Base-by-base conservation (phyloP, 2,797 vertebrate species). In the Galago senegalensis region DNA sequence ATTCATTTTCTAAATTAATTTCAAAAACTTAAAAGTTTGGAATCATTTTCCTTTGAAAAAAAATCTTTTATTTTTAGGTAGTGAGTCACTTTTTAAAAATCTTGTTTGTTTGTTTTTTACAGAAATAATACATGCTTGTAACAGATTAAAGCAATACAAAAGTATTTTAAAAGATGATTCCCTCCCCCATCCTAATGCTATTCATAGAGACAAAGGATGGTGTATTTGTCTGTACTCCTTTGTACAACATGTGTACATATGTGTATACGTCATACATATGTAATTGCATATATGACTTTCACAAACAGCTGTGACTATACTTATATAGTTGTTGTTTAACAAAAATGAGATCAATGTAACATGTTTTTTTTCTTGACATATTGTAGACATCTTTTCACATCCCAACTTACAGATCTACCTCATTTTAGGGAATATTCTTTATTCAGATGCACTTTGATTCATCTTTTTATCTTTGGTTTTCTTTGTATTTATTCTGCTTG, bases 11-110 rank as follows among this genome's bases (percentile, higher is more conserved):
- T 14, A 53, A 53, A 53, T 53, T 16, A 53, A 53, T 53, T 53
- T 53, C 14, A 14, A 53, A 53, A 53, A 14, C 13, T 16, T 53
- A 53, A 53, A 53, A 53, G 49, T 53, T 53, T 29, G 37, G 70
- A 76, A 87, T 31, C 2, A 8, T 70, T 94, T 91, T 70, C 34
- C 67, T 92, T 95, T 23, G 27, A 12, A 96, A 94, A 94, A n/a
- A 91, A 29, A 13, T 49, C 34, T 89, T 67, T 84, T 67, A 43
- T 20, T 49, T 93, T 91, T 40, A 82, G 40, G 12, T 82, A 70
- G 16, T 70, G 58, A 82, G 40, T 91, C 34, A 65, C 46, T 85
- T 93, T 58, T 9, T 2, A 10, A 72, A 96, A 90, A 14, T 46
- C 16, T 27, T n/a, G 65, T 67, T 37, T 65, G 3, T 31, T 84